A percentile compares a stretch with the other conserved stretches of the same genome.
Conservation (phyloP, 2,888 invertebrate species). For the Andrena bicolor region DNA sequence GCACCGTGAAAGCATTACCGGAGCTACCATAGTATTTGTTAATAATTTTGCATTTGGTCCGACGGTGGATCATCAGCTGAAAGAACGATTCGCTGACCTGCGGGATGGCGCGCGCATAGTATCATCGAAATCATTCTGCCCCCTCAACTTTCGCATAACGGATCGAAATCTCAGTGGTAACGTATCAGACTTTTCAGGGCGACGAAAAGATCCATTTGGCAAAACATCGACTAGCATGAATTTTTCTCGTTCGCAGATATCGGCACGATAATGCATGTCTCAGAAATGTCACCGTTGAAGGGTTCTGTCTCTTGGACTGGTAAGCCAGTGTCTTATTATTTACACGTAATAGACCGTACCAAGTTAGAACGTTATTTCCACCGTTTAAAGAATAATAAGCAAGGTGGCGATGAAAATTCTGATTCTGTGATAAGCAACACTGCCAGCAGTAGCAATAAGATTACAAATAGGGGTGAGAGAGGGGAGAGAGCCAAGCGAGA, state of each 20-base stretch:
- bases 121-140: conserved; percentile 99
- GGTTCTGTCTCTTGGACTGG: conserved; percentile 99
- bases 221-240: neutral
- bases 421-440: conserved; percentile 85
- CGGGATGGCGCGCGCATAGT: conserved; percentile 98
- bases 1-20: conserved; percentile 97
- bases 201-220: neutral
- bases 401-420: conserved; percentile 83
- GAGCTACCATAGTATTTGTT: conserved; percentile 98
- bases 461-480: conserved; percentile 79
- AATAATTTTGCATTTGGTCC: conserved; percentile 99
- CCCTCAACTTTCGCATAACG: conserved; percentile 99
- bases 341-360: conserved; percentile 98
- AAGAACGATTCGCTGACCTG: conserved; percentile 98
- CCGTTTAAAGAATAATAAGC: conserved; percentile 92
- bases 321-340: conserved; percentile 99
- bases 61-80: conserved; percentile 97
- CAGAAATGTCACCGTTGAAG: conserved; percentile 96
- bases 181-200: conserved; percentile 19
- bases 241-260: conserved; percentile 88
- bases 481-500: conserved; percentile 86
- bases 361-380: conserved; percentile 98
- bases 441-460: conserved; percentile 83
- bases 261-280: conserved; percentile 99
- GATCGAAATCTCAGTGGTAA: conserved; percentile 97